Percentiles rank a stretch among this genome's conserved stretches.
Conservation (phyloP, 35 echinoderm and acorn worm genomes). For the Strongylocentrotus purpuratus region DNA sequence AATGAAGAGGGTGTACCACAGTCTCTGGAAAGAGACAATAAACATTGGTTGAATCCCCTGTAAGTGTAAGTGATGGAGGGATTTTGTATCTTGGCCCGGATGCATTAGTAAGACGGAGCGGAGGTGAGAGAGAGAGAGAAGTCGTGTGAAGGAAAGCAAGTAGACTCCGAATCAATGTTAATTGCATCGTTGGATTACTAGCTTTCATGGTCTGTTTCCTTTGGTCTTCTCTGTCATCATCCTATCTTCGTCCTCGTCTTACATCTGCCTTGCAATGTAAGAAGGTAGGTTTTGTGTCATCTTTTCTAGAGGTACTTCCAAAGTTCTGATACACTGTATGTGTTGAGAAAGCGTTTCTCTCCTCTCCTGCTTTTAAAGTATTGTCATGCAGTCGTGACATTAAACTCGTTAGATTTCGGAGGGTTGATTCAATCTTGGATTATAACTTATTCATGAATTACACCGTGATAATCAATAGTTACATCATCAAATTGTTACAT, state of each 20-base stretch:
- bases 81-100: neutral
- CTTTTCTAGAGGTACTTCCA: neutral
- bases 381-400: neutral
- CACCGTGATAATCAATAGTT: too few relatives aligned
- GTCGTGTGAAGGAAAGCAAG: neutral
- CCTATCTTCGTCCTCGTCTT: neutral
- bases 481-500: neutral
- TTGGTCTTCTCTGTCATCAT: constrained; percentile 6
- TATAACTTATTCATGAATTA: too few relatives aligned
- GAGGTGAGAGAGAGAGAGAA: neutral
- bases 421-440: too few relatives aligned
- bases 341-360: neutral
- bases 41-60: neutral
- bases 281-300: neutral
- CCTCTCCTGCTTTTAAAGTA: neutral
- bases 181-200: constrained; percentile 16
- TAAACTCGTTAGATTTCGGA: neutral
- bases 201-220: neutral
- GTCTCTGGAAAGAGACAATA: neutral
- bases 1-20: neutral
- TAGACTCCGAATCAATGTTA: constrained; percentile 8
- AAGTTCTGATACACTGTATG: too few relatives aligned
- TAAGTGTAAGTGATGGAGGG: neutral
- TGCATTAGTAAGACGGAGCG: neutral
- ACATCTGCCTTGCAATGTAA: neutral